Evolutionary conservation across 1,140 invertebrate genomes (phyloP).

Genomic region (Caerostris darwini): DNA sequence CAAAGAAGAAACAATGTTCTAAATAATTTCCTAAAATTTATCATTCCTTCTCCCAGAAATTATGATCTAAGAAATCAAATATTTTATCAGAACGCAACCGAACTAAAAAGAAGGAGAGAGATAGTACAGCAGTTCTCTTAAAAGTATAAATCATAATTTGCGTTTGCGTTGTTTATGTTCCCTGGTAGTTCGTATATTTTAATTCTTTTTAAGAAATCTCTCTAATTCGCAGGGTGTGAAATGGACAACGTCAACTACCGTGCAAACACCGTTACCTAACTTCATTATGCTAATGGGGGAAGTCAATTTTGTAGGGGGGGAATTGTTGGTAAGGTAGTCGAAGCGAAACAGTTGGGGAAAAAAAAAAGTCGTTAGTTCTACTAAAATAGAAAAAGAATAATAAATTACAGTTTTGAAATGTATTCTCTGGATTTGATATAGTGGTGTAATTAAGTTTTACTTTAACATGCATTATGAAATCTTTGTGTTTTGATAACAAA

Average conservation of each 20-base stretch:
- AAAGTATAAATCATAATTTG: conserved; percentile 47
- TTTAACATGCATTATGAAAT: too few relatives aligned
- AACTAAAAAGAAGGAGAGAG: neutral
- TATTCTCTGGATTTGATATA: too few relatives aligned
- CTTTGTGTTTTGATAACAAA: too few relatives aligned
- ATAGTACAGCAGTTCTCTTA: neutral
- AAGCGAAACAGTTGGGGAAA: too few relatives aligned
- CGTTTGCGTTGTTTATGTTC: conserved; percentile 32
- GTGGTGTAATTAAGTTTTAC: too few relatives aligned
- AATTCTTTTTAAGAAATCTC: conserved; percentile 49
- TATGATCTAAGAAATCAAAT: conserved; percentile 18
- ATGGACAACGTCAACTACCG: conserved; percentile 16
- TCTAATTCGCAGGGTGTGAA: neutral
- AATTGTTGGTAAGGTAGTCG: too few relatives aligned
- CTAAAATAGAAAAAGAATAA: too few relatives aligned
- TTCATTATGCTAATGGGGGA: conserved; percentile 30
- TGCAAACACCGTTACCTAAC: conserved; percentile 2
- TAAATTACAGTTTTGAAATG: too few relatives aligned
- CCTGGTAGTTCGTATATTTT: conserved; percentile 23
- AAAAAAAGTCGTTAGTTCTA: too few relatives aligned
- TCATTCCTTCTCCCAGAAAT: neutral
- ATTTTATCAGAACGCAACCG: neutral
- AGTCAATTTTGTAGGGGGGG: neutral
- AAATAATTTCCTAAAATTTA: neutral
- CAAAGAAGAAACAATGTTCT: neutral